Evolutionary conservation across 2,888 invertebrate genomes (phyloP).

Genomic region (Diplolepis rosae): DNA sequence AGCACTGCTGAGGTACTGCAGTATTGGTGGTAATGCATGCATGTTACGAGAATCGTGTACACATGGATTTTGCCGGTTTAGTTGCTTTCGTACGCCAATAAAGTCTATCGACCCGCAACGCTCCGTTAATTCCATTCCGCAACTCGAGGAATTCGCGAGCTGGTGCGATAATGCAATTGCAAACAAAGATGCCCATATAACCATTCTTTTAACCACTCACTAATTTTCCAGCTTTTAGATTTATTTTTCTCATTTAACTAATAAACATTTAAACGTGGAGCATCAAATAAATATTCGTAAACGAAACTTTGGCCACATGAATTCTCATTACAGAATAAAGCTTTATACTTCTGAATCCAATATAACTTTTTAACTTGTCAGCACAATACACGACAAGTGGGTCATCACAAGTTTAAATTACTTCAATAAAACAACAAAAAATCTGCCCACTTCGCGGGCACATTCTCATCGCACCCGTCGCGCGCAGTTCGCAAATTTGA

Average conservation of each 20-base stretch:
- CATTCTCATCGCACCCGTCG: too few species aligned
- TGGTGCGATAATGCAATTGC: constrained; percentile 42
- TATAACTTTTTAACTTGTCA: too few species aligned
- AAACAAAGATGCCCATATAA: constrained; percentile 40
- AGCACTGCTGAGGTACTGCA: constrained; percentile 39
- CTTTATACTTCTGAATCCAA: background rate
- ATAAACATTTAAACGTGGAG: background rate
- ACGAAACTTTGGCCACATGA: background rate
- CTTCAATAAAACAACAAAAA: too few species aligned
- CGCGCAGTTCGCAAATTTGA: too few species aligned
- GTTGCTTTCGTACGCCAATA: constrained; percentile 43
- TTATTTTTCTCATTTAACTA: background rate
- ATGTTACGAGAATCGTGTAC: constrained; percentile 26
- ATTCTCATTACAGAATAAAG: background rate
- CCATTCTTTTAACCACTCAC: constrained; percentile 6
- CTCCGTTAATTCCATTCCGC: constrained; percentile 51
- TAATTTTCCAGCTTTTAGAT: background rate
- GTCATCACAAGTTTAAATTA: too few species aligned
- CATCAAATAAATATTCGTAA: background rate
- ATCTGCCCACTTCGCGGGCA: too few species aligned
- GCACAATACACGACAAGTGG: too few species aligned
- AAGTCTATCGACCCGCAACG: constrained; percentile 47
- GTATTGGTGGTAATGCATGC: constrained; percentile 41
- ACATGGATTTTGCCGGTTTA: constrained; percentile 27
- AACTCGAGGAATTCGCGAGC: constrained; percentile 44